Evolutionary conservation across 2,113 vertebrate species (phyloP), one percentile per base, ranked within the genome.

Genomic region (Gymnocephalus cernua): DNA sequence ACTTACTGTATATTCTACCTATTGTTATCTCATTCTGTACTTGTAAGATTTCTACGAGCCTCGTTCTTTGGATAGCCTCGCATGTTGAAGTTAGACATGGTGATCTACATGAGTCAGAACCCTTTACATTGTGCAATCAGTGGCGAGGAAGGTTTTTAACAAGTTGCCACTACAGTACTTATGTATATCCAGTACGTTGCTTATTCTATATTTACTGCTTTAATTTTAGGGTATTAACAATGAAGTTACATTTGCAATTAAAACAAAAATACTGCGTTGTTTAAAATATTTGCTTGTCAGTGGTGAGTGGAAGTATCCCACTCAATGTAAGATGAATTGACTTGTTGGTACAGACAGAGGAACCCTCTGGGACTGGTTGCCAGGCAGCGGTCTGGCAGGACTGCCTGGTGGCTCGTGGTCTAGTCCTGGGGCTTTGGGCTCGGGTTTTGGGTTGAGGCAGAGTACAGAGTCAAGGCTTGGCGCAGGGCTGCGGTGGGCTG

Each of bases 401-500:
- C 53, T 67, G 29, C 25, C 3, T 45, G 12, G n/a, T 51, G 75
- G 72, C 32, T 65, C 18, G 50, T 73, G 68, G 80, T 62, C 71
- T 58, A 7, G 63, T 67, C 69, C 48, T 32, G 57, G 57, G 47
- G 64, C 15, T 88, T 58, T 62, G 63, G 63, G 63, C 48, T 53
- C 19, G 2, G 51, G 54, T 58, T 62, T 69, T 57, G 70, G 74
- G 72, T 71, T 57, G 73, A 76, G 73, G 76, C 73, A 82, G 70
- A 87, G 71, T 64, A 78, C 74, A 78, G 67, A 56, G 72, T 64
- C 14, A 32, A 62, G 65, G 56, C 64, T 92, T 88, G 74, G 86
- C 71, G 38, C 86, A 79, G 93, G 95, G 93, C 94, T 95, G 92
- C 86, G 11, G 95, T 92, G 91, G 82, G 92, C 96, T 97, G 96